A percentile compares a stretch with the other conserved stretches of the same genome.
Conservation (phyloP, 2,888 invertebrate species). For the Teleiodes luculella region DNA sequence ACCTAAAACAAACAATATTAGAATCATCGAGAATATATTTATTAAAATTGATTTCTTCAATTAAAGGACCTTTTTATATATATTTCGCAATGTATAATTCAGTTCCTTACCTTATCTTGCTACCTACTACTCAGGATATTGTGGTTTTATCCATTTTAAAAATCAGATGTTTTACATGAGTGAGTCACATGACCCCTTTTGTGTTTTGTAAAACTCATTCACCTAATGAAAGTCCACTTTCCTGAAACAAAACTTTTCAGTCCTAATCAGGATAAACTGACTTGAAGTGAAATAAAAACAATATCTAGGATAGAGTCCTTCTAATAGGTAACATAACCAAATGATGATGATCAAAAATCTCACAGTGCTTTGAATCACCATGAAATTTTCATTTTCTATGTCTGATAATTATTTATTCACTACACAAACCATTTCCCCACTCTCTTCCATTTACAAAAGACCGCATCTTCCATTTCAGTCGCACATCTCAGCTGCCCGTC, state of each 20-base stretch:
- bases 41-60: slow-evolving; percentile 25
- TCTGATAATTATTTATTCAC: slow-evolving; percentile 13
- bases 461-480: slow-evolving; percentile 81
- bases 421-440: background rate
- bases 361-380: slow-evolving; percentile 25
- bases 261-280: too few relatives aligned
- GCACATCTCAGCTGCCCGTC: slow-evolving; percentile 97
- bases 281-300: too few relatives aligned
- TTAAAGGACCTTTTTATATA: slow-evolving; percentile 23
- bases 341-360: slow-evolving; percentile 15
- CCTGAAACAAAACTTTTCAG: too few relatives aligned
- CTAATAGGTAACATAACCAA: background rate
- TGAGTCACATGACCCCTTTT: slow-evolving; percentile 25
- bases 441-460: slow-evolving; percentile 25
- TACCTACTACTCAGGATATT: background rate
- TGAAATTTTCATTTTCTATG: slow-evolving; percentile 25
- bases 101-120: background rate
- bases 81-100: background rate
- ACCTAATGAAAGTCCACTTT: too few relatives aligned
- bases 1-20: slow-evolving; percentile 16
- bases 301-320: too few relatives aligned
- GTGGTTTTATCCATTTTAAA: slow-evolving; percentile 16
- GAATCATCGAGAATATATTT: slow-evolving; percentile 19
- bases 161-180: slow-evolving; percentile 21
- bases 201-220: too few relatives aligned